These are phyloP conservation scores for Pristionchus japonicus DNA, from an alignment of 2,888 invertebrate genomes.

Conservation along the genomic window DNA sequence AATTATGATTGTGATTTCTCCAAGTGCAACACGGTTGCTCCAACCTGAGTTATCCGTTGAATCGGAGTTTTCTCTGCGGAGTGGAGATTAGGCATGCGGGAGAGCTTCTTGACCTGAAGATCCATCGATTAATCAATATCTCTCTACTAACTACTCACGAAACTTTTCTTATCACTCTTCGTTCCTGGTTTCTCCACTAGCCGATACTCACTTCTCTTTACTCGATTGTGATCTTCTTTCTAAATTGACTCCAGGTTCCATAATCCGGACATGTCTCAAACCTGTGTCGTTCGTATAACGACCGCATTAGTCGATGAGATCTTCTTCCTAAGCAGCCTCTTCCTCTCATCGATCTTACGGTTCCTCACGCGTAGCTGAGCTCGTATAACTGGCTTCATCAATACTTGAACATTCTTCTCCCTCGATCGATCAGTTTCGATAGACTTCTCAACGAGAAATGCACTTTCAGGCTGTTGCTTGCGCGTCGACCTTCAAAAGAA, in stretches of 20 bases:
- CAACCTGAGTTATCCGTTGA: not conserved
- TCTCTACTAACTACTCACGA: not conserved
- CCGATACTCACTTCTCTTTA: conserved; percentile 59
- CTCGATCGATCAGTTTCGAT: not conserved
- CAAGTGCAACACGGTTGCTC: not conserved
- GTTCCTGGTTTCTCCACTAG: conserved; percentile 50
- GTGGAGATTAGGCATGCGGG: not conserved
- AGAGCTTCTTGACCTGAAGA: not conserved
- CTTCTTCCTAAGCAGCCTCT: not conserved
- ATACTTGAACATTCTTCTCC: not conserved
- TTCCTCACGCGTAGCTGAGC: not conserved
- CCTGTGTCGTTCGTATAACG: not conserved
- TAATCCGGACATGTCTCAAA: too few species aligned
- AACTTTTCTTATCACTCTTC: conserved; percentile 15
- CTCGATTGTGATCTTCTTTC: conserved; percentile 37
- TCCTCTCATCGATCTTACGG: conserved; percentile 5
- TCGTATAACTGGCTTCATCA: not conserved
- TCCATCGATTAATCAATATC: not conserved
- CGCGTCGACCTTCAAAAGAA: not conserved
- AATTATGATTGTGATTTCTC: not conserved
- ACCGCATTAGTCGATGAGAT: not conserved
- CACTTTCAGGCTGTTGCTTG: not conserved
- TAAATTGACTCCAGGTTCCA: not conserved
- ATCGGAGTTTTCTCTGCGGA: not conserved
- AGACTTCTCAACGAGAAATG: not conserved